Conservation (phyloP, 2,888 invertebrate genomes). For the Pollenia amentaria region DNA sequence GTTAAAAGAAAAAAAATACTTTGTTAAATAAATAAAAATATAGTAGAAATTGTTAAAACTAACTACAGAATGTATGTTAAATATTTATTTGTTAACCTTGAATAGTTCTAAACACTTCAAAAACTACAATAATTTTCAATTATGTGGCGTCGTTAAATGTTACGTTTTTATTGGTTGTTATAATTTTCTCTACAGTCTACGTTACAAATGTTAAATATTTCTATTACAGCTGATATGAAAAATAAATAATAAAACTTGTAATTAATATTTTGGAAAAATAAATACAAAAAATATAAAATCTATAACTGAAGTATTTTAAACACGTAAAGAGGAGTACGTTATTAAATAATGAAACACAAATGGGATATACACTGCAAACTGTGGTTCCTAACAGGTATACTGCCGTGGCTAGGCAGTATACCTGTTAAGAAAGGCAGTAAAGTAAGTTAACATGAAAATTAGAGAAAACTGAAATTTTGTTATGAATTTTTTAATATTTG, state of each 20-base stretch:
- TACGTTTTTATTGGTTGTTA: slow-evolving; percentile 16
- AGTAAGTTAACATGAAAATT: too few species aligned
- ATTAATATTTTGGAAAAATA: slow-evolving; percentile 5
- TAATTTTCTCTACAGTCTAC: slow-evolving; percentile 7
- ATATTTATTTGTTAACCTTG: slow-evolving; percentile 66
- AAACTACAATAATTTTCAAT: slow-evolving; percentile 67
- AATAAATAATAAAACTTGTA: slow-evolving; percentile 9
- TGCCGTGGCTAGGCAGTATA: too few species aligned
- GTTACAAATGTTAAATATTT: slow-evolving; percentile 11
- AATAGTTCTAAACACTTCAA: slow-evolving; percentile 65
- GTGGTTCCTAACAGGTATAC: too few species aligned
- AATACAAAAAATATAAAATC: slow-evolving; percentile 1
- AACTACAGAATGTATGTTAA: slow-evolving; percentile 48
- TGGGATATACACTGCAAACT: too few species aligned
- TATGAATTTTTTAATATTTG: too few species aligned
- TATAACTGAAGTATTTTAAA: too few species aligned
- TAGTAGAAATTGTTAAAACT: slow-evolving; percentile 26
- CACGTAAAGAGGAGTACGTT: too few species aligned
- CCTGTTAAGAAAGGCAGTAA: too few species aligned
- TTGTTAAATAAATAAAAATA: slow-evolving; percentile 23
- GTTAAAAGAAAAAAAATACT: slow-evolving; percentile 59
- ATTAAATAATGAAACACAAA: too few species aligned
- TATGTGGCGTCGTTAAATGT: slow-evolving; percentile 67
- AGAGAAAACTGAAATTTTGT: too few species aligned
- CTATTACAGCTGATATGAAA: slow-evolving; percentile 26